Evolutionary conservation across 2,888 invertebrate genomes (phyloP).

Genomic region (Synanthedon formicaeformis): DNA sequence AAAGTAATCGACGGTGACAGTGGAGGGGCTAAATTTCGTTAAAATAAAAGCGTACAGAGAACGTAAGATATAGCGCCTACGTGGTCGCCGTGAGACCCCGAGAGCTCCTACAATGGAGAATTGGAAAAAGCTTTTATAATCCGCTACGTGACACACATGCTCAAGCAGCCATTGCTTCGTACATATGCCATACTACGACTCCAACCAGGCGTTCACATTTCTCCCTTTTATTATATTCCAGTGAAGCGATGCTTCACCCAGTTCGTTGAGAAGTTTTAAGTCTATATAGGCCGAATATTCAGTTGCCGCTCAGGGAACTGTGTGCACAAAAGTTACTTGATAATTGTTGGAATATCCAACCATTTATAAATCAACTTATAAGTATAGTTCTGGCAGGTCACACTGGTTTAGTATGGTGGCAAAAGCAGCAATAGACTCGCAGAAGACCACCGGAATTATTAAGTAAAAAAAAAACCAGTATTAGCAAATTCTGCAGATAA

Average conservation of each 20-base stretch:
- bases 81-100: constrained; percentile 59
- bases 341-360: too few relatives aligned
- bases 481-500: too few relatives aligned
- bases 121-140: constrained; percentile 72
- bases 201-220: constrained; percentile 23
- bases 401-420: too few relatives aligned
- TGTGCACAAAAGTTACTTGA: too few relatives aligned
- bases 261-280: constrained; percentile 1
- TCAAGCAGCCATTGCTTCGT: constrained; percentile 39
- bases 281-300: constrained; percentile 10
- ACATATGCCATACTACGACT: constrained; percentile 14
- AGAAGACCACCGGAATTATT: too few relatives aligned
- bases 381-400: too few relatives aligned
- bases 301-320: constrained; percentile 3
- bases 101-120: constrained; percentile 63
- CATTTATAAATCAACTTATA: too few relatives aligned
- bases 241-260: constrained; percentile 4
- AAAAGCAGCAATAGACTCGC: too few relatives aligned
- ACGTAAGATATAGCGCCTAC: constrained; percentile 68
- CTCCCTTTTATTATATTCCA: constrained; percentile 24
- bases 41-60: constrained; percentile 68
- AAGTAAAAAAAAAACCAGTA: too few relatives aligned
- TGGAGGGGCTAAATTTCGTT: constrained; percentile 65
- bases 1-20: constrained; percentile 64
- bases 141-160: constrained; percentile 67